Base-by-base conservation (phyloP, 2,888 invertebrate genomes). In the Petrophora chlorosata region DNA sequence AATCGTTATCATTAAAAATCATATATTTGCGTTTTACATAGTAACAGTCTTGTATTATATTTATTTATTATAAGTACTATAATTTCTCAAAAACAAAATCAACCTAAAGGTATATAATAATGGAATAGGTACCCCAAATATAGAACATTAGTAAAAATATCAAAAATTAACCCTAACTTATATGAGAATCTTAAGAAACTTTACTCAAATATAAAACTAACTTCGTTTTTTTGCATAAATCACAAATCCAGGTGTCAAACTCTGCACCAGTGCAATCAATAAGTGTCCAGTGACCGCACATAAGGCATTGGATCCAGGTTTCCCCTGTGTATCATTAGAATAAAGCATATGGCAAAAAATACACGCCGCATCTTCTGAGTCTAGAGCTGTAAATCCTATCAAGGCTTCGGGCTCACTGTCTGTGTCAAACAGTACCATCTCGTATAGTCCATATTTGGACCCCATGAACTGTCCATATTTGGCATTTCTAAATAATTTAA, bases 271-370 rank as follows among this genome's bases (percentile, higher is more conserved):
- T 53, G 29, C 56, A 59, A 48, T 56, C 53, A 48, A 48, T 43
- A 53, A 48, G 48, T 59, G 54, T 53, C 48, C 53, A 53, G 32
- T 52, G 49, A 47, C 39, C 45, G 47, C 54, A 55, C 51, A 55
- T 56, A 15, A 51, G 19, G 40, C 45, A 56, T 25, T 36, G 45
- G 14, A 30, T 30, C 30, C 30, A 33, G 7, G 8, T 49, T 42
- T 38, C 22, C 38, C 32, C 14, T 19, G 15, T 9, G 35, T 29
- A 10, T 36, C 25, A 19, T 36, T 12, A 0, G 36, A 32, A 36
- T 25, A 36, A 7, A 22, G 36, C 23, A 36, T 30, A 44, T n/a
- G n/a, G n/a, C n/a, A n/a, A n/a, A n/a, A n/a, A n/a, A n/a, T n/a
- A n/a, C n/a, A n/a, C n/a, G n/a, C n/a, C n/a, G n/a, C n/a, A n/a